A percentile compares a stretch with the other conserved stretches of the same genome.
Conservation (phyloP, 2,888 invertebrate genomes). For the Agrochola lychnidis region DNA sequence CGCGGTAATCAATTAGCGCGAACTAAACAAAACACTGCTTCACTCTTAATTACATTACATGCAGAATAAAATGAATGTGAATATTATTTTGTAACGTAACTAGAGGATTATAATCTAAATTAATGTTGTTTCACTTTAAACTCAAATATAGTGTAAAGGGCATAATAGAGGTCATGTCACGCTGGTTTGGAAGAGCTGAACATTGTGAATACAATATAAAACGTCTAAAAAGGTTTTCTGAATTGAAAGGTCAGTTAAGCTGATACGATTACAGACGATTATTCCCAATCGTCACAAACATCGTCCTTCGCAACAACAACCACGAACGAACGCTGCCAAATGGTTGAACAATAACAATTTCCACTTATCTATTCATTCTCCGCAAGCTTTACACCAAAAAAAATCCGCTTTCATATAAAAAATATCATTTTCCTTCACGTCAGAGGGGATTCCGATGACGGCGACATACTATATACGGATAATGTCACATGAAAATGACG, state of each 20-base stretch:
- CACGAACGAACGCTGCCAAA: slow-evolving; percentile 16
- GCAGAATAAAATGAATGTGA: not conserved
- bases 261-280: slow-evolving; percentile 10
- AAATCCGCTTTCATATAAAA: slow-evolving; percentile 64
- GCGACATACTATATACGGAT: slow-evolving; percentile 70
- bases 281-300: slow-evolving; percentile 26
- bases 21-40: slow-evolving; percentile 14
- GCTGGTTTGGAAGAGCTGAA: too few species aligned
- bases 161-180: not conserved
- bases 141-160: not conserved
- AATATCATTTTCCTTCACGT: slow-evolving; percentile 69
- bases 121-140: not conserved
- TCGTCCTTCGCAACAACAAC: slow-evolving; percentile 15
- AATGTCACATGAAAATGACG: slow-evolving; percentile 72
- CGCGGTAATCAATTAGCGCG: not conserved
- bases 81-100: slow-evolving; percentile 5
- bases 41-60: slow-evolving; percentile 10
- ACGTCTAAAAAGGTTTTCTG: slow-evolving; percentile 1
- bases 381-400: slow-evolving; percentile 41
- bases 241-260: slow-evolving; percentile 18
- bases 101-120: slow-evolving; percentile 5
- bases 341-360: slow-evolving; percentile 55
- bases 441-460: slow-evolving; percentile 70
- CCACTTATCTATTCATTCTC: slow-evolving; percentile 55
- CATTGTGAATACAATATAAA: not conserved